These are phyloP conservation scores for Lasioglossum calceatum DNA, from an alignment of 2,888 invertebrate species.

Conservation along the genomic window DNA sequence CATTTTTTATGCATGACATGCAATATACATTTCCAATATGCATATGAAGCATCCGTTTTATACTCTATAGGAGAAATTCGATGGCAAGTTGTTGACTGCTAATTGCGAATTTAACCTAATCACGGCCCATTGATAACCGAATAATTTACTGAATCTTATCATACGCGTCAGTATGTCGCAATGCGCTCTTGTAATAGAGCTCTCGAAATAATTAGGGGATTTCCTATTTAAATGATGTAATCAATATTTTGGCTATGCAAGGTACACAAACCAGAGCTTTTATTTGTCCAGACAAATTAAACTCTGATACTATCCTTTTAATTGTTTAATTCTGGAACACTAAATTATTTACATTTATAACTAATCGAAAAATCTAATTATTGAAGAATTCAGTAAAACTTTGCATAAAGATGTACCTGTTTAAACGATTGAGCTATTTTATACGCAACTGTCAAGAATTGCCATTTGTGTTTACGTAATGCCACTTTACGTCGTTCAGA, in stretches of 20 bases:
- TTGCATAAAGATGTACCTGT: neutral
- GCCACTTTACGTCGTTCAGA: too few relatives aligned
- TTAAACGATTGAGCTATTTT: neutral
- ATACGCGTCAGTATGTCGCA: constrained; percentile 16
- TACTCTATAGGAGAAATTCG: too few relatives aligned
- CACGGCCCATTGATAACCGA: constrained; percentile 8
- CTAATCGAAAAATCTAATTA: neutral
- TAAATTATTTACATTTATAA: neutral
- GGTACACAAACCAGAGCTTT: neutral
- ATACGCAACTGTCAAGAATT: neutral
- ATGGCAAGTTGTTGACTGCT: neutral
- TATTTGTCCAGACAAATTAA: neutral
- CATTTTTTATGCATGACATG: neutral
- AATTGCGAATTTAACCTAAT: constrained; percentile 18
- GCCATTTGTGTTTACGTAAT: neutral
- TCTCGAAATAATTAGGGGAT: constrained; percentile 25
- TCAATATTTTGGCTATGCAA: constrained; percentile 16
- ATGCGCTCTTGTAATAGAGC: neutral
- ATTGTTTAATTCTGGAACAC: neutral
- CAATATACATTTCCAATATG: neutral
- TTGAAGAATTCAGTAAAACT: neutral
- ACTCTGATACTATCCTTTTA: neutral
- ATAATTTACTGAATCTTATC: constrained; percentile 43
- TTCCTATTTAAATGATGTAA: neutral
- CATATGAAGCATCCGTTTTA: neutral